Base-by-base conservation (phyloP, 2,888 invertebrate species). In the Habrosyne pyritoides region DNA sequence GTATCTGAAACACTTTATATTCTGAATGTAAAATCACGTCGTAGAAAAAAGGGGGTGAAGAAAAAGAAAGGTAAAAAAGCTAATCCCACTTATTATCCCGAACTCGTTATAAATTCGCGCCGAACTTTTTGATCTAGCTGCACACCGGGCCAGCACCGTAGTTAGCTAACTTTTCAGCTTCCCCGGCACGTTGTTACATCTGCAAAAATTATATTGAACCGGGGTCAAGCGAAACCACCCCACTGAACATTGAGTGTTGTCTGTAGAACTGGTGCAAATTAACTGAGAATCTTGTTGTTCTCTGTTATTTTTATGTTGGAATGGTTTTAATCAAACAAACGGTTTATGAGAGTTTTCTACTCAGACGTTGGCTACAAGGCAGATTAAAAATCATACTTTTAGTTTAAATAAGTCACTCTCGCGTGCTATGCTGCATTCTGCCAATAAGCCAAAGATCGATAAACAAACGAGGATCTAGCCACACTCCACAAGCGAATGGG, bases 51-150 rank as follows among this genome's bases (percentile, higher is more conserved):
- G 54, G 58, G 46, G 47, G 50, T 60, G 59, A 47, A 59, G 53
- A 58, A 61, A 58, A 59, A 53, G 52, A 53, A 61, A 71, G 63
- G 61, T 65, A 53, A 36, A 42, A 46, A 63, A 67, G 64, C 61
- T 64, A 67, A 74, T 66, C 64, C 60, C 56, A 57, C 63, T 63
- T 62, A 75, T 59, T 72, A 71, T 61, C 53, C 60, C 49, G 56
- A 61, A 65, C 64, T 71, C 59, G 63, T 71, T 75, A 69, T 66
- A 60, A 55, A 57, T 71, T 69, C 66, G 56, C 59, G 50, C 51
- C 50, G 42, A 73, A 69, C 59, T 70, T 71, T 73, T 66, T 66
- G 42, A 63, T 46, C 53, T 60, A 60, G 65, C 22, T 47, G 47
- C 51, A 30, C 50, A 50, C 36, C 10, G 14, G 47, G 36, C 36